phyloP scores from a whole-genome alignment of 2,797 vertebrate species.

The Sorex maritimensis region DNA sequence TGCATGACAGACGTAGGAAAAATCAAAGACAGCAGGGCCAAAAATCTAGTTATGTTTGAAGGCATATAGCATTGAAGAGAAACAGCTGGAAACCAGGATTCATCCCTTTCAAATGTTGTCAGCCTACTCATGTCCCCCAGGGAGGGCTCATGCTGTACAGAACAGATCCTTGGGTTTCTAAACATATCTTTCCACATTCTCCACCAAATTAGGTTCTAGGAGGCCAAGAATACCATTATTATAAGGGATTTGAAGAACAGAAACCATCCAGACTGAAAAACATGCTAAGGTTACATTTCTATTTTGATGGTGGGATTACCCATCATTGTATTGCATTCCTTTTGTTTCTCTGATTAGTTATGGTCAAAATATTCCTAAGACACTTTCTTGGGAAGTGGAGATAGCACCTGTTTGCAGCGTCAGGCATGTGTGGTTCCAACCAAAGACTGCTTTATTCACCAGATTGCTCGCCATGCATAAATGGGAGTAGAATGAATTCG shows the following conservation, averaged over 20 bases:
- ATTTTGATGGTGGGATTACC: background rate
- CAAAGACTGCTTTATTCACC: constrained; percentile 25
- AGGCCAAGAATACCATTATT: background rate
- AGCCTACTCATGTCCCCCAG: background rate
- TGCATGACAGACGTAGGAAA: background rate
- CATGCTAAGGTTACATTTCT: background rate
- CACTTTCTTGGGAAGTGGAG: constrained; percentile 56
- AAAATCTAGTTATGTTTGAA: background rate
- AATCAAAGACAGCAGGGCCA: background rate
- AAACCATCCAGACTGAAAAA: background rate
- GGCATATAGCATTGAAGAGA: background rate
- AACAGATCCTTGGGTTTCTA: background rate
- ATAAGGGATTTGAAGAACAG: background rate
- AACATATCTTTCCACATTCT: background rate
- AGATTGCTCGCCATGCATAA: constrained; percentile 2
- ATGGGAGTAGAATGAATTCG: background rate
- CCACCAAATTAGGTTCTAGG: background rate
- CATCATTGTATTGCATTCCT: background rate
- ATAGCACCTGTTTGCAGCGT: constrained; percentile 34
- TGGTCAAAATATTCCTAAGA: constrained; percentile 26
- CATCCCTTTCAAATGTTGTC: background rate
- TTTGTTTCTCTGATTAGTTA: constrained; percentile 51
- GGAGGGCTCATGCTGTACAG: background rate
- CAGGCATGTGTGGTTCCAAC: background rate
- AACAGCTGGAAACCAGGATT: constrained; percentile 13